Conservation (phyloP, 2,888 invertebrate genomes). For the Venustoraphidia nigricollis region DNA sequence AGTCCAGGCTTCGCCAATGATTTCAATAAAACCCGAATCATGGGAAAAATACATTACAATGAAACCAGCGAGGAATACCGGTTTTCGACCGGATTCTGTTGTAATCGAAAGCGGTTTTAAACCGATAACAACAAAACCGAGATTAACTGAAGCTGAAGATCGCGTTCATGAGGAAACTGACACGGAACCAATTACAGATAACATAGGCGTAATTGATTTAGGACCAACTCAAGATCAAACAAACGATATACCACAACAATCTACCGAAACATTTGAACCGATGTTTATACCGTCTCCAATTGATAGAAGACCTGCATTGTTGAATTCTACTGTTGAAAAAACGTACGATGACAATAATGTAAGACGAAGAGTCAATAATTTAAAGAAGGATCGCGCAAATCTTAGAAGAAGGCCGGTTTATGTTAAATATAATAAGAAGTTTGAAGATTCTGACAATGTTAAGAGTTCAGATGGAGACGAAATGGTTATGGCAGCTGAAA, state of each 20-base stretch:
- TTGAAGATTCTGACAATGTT: not conserved
- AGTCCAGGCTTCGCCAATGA: conserved; percentile 19
- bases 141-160: conserved; percentile 33
- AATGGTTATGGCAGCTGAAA: conserved; percentile 54
- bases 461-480: conserved; percentile 30
- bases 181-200: conserved; percentile 29
- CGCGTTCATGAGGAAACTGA: conserved; percentile 26
- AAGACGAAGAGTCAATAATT: conserved; percentile 20
- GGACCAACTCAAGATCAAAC: conserved; percentile 27
- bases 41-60: conserved; percentile 20
- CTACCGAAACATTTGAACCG: conserved; percentile 56
- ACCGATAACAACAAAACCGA: conserved; percentile 49
- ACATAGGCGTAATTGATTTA: conserved; percentile 24
- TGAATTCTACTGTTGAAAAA: conserved; percentile 16
- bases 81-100: conserved; percentile 66
- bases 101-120: conserved; percentile 74
- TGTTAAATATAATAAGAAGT: not conserved
- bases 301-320: conserved; percentile 30
- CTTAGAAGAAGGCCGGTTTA: not conserved
- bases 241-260: conserved; percentile 31
- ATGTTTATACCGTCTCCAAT: conserved; percentile 69
- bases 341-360: conserved; percentile 21
- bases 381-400: not conserved
- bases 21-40: conserved; percentile 5
- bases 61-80: conserved; percentile 50